Base-by-base conservation (phyloP, 2,888 invertebrate species). In the Hipparchia sbordonii region DNA sequence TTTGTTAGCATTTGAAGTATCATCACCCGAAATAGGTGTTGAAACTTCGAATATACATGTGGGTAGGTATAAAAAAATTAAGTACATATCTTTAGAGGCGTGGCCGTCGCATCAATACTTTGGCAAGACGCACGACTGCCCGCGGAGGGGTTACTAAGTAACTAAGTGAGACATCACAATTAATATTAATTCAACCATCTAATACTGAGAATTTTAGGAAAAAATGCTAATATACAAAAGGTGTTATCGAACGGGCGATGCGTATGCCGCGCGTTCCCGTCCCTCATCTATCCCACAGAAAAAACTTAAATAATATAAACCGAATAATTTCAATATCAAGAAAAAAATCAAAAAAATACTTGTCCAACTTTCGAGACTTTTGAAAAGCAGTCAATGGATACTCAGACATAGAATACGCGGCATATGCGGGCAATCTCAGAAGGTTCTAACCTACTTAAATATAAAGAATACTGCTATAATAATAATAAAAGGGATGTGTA, bases 151-250 rank as follows among this genome's bases (percentile, higher is more conserved):
- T 81, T 82, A 83, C 84, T 79, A 80, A 81, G 52, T 52, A 52
- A 52, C 65, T 52, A 33, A 63, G 63, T 63, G 51, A 65, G 80
- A 87, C 87, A 88, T 91, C 89, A 91, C 89, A 89, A 86, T 86
- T 46, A 82, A 86, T 72, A 70, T 70, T 67, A 71, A 83, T 84
- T 89, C 88, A 90, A 90, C 86, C 87, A 85, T 87, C 88, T 92
- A 92, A 92, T 93, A 92, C 92, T 92, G 92, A 88, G 80, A 85
- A 82, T 84, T 85, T 86, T 80, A 85, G 87, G 84, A 87, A 85
- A 87, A 88, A 88, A 88, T 88, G 84, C 89, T 91, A 92, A 90
- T 91, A 84, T 92, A 92, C 91, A 92, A 88, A 90, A 89, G 88
- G 90, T 90, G 89, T 85, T 84, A 84, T 68, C 59, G 60, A 63